phyloP scores from a whole-genome alignment of 2,797 vertebrate genomes.

The Rhinoraja longicauda region DNA sequence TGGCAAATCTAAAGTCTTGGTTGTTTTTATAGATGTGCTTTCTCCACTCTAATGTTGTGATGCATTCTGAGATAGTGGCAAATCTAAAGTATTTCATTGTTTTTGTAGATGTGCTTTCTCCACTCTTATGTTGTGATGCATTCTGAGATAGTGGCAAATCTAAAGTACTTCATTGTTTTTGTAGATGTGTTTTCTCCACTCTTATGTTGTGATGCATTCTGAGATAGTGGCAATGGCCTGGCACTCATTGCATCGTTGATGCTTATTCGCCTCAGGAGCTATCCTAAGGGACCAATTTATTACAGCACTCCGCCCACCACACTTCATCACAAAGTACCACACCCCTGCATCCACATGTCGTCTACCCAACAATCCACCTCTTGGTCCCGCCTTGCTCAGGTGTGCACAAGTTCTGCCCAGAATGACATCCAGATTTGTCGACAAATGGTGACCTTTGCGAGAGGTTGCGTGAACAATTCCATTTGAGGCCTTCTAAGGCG shows the following conservation, averaged over 20 bases:
- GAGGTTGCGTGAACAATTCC: background rate
- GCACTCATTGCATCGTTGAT: background rate
- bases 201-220: background rate
- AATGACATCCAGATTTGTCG: background rate
- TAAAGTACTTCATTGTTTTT: background rate
- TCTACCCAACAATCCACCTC: background rate
- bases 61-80: too few relatives aligned
- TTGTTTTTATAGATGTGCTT: too few relatives aligned
- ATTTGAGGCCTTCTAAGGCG: background rate
- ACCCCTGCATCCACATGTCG: background rate
- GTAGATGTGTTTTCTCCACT: background rate
- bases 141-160: background rate
- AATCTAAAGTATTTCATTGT: background rate
- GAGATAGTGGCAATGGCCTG: background rate
- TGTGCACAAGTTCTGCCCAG: background rate
- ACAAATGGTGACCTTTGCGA: background rate
- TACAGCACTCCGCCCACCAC: background rate
- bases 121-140: background rate
- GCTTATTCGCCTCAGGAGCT: background rate
- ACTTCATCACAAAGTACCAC: background rate
- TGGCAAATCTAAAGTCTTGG: background rate
- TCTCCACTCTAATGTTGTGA: too few relatives aligned
- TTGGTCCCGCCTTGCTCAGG: background rate
- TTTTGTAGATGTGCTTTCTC: background rate
- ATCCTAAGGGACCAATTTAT: background rate